Evolutionary conservation across 1,140 invertebrate species (phyloP).

Genomic region (Zaprionus ornatus): DNA sequence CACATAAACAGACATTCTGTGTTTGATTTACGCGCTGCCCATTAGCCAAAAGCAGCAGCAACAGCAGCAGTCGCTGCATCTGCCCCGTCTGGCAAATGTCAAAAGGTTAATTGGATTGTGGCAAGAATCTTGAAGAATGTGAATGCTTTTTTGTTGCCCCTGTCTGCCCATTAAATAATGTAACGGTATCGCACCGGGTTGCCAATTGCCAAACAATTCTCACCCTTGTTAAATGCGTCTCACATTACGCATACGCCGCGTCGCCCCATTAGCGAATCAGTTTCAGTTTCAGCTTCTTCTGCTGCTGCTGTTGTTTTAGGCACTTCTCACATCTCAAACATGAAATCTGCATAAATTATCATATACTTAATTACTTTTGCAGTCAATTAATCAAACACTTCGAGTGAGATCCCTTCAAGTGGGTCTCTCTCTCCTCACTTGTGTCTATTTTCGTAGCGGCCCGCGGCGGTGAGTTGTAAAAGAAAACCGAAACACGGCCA

Average conservation of each 20-base stretch:
- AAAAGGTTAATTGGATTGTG: constrained; percentile 56
- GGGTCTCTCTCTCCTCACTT: constrained; percentile 1
- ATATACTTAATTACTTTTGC: constrained; percentile 63
- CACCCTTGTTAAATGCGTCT: constrained; percentile 18
- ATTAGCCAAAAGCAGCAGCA: constrained; percentile 43
- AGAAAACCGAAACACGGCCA: constrained; percentile 47
- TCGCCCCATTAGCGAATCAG: constrained; percentile 35
- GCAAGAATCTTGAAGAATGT: constrained; percentile 43
- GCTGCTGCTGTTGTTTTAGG: not conserved
- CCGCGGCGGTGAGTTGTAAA: constrained; percentile 55
- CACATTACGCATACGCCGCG: constrained; percentile 61
- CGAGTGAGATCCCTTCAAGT: constrained; percentile 36
- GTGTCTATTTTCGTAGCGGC: constrained; percentile 41
- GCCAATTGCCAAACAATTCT: constrained; percentile 11
- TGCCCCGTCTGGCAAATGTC: constrained; percentile 43
- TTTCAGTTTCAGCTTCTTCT: constrained; percentile 1
- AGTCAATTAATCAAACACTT: constrained; percentile 70
- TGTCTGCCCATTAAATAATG: constrained; percentile 12
- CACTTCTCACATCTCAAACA: constrained; percentile 23
- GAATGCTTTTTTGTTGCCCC: constrained; percentile 17
- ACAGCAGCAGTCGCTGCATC: constrained; percentile 19
- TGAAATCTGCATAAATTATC: constrained; percentile 55
- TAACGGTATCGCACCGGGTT: not conserved
- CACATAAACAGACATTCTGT: not conserved
- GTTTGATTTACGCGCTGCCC: constrained; percentile 48